phyloP scores from a whole-genome alignment of 92 coral and sea anemone species.

The Palythoa heliodiscus region DNA sequence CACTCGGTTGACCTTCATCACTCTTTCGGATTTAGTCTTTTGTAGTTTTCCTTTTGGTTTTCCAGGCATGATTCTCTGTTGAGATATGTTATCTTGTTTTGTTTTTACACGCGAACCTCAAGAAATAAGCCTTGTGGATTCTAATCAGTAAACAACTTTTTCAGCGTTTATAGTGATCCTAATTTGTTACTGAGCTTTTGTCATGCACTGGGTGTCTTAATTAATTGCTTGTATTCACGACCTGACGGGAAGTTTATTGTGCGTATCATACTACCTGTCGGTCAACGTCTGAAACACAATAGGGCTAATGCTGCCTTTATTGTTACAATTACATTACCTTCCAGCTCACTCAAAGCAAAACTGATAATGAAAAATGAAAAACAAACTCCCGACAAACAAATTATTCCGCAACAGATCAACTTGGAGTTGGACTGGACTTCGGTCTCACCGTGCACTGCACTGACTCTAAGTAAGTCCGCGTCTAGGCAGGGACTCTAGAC shows the following conservation, averaged over 20 bases:
- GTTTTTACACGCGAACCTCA: background rate
- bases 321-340: background rate
- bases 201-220: background rate
- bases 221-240: background rate
- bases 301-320: background rate
- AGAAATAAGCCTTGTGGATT: background rate
- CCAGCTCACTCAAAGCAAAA: too few relatives aligned
- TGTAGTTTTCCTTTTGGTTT: slow-evolving; percentile 34
- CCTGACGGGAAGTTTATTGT: too few relatives aligned
- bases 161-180: background rate
- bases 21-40: slow-evolving; percentile 45
- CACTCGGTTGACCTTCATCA: slow-evolving; percentile 23
- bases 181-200: background rate
- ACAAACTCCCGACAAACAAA: too few relatives aligned
- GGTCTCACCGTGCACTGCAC: too few relatives aligned
- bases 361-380: too few relatives aligned
- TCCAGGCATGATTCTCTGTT: slow-evolving; percentile 20
- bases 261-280: background rate
- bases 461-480: too few relatives aligned
- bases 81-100: background rate
- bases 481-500: too few relatives aligned
- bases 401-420: too few relatives aligned
- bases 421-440: too few relatives aligned
- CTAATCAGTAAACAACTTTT: background rate
- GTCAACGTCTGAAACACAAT: background rate